A percentile compares a stretch with the other conserved stretches of the same genome.
phyloP scores from a whole-genome alignment of 1,140 invertebrate species.

The Stegodyphus mimosarum region DNA sequence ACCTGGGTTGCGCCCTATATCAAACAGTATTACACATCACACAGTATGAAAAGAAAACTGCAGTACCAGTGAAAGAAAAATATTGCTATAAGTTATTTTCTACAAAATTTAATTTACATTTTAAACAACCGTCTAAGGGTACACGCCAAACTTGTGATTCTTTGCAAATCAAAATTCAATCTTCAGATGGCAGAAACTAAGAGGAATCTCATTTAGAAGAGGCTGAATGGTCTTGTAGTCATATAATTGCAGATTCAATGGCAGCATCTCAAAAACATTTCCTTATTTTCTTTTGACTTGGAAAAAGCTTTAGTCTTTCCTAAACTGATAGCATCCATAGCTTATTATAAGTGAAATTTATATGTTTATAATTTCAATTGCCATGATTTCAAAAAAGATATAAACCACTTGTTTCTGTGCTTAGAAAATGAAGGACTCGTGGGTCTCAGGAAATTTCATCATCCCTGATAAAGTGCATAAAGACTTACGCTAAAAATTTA shows the following conservation, averaged over 20 bases:
- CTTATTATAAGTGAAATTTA: slow-evolving; percentile 28
- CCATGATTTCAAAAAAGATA: slow-evolving; percentile 27
- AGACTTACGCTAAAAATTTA: neutral
- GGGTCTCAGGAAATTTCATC: slow-evolving; percentile 32
- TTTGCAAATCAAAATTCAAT: slow-evolving; percentile 28
- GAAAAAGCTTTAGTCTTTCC: slow-evolving; percentile 24
- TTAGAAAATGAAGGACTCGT: slow-evolving; percentile 38
- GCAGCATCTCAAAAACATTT: slow-evolving; percentile 25
- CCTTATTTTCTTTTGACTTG: slow-evolving; percentile 16
- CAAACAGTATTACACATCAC: slow-evolving; percentile 20
- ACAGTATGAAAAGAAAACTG: slow-evolving; percentile 24
- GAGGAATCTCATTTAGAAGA: slow-evolving; percentile 3
- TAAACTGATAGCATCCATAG: slow-evolving; percentile 17
- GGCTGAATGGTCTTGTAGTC: neutral
- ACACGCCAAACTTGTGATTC: slow-evolving; percentile 33
- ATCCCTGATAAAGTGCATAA: slow-evolving; percentile 34
- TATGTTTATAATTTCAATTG: slow-evolving; percentile 35
- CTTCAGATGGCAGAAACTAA: slow-evolving; percentile 28
- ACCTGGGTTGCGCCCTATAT: too few relatives aligned
- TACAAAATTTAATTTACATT: slow-evolving; percentile 20
- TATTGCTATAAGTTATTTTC: slow-evolving; percentile 51
- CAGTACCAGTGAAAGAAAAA: slow-evolving; percentile 43
- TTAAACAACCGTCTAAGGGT: slow-evolving; percentile 17
- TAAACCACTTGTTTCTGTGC: slow-evolving; percentile 28
- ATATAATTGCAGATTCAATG: slow-evolving; percentile 11